Evolutionary conservation across 2,888 invertebrate species (phyloP), one percentile per base, ranked within the genome.

Genomic region (Sisyra nigra): DNA sequence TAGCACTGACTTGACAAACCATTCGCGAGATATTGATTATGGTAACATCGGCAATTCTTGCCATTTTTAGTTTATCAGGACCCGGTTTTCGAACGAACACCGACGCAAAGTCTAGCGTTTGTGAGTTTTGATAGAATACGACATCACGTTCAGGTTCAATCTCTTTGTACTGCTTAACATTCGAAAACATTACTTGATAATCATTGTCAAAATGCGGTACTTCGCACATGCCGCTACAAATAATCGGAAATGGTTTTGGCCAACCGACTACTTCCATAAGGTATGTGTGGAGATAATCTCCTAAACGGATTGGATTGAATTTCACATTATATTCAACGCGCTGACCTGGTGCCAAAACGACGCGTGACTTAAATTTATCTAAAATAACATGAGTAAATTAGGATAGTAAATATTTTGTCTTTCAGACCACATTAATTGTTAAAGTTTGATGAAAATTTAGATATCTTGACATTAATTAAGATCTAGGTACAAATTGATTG

Each of bases 91-190:
- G 30, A 14, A 46, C 9, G 19, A 46, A 42, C 9, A 32, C 38
- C 32, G 41, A 29, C 7, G 60, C 62, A 50, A 63, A 59, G 49
- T 61, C 57, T 38, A 58, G 57, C 11, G 53, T 47, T 5, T 55
- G 48, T 13, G 50, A 48, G 11, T 58, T 50, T 29, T 49, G 47
- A 19, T 56, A 47, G 49, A 52, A 62, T 5, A 55, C 48, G 19
- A 51, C 52, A 32, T 53, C 51, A 7, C 48, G 45, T 19, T 48
- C 46, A 24, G 39, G 30, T 30, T 45, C 50, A 36, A 51, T 53
- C 10, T 52, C 51, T n/a, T 34, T 47, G 10, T 50, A 48, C 4
- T 52, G 48, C 3, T 55, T 42, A 11, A 51, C 49, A 44, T 50
- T 54, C 1, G 50, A 44, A 47, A 60, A 61, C 41, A 61, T 46